A percentile compares a stretch with the other conserved stretches of the same genome.
These are phyloP conservation scores for Metopolophium dirhodum DNA, from an alignment of 1,140 invertebrate species.

Conservation along the genomic window DNA sequence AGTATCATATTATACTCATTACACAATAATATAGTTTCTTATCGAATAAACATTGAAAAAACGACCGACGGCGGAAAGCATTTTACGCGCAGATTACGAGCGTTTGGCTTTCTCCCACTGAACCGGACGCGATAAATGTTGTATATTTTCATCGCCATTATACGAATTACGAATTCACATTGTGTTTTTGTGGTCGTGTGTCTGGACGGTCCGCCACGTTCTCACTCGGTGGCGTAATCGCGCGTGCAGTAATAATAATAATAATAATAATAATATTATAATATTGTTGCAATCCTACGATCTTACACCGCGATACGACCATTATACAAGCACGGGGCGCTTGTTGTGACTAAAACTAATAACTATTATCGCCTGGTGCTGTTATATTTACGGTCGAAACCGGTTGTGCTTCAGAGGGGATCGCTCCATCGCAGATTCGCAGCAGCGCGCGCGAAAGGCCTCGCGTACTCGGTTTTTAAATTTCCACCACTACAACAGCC, in stretches of 20 bases:
- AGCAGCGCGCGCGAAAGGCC: background rate
- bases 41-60: background rate
- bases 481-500: background rate
- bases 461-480: background rate
- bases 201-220: background rate
- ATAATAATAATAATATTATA: background rate
- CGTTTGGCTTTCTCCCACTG: background rate
- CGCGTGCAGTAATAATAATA: background rate
- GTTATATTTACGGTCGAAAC: constrained; percentile 17
- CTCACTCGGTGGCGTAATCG: background rate
- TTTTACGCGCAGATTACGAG: background rate
- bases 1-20: background rate
- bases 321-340: no score
- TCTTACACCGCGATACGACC: background rate
- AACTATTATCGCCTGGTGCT: background rate
- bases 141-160: background rate
- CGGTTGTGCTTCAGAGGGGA: constrained; percentile 50
- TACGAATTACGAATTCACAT: no score
- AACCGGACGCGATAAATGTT: background rate
- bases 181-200: background rate
- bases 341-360: background rate
- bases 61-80: background rate
- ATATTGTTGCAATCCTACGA: background rate
- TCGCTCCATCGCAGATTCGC: background rate
- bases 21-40: background rate